These are phyloP conservation scores for Chondrilla cf. caribensis DNA, from an alignment of 37 sponge, comb jelly and placozoan species.

Conservation along the genomic window DNA sequence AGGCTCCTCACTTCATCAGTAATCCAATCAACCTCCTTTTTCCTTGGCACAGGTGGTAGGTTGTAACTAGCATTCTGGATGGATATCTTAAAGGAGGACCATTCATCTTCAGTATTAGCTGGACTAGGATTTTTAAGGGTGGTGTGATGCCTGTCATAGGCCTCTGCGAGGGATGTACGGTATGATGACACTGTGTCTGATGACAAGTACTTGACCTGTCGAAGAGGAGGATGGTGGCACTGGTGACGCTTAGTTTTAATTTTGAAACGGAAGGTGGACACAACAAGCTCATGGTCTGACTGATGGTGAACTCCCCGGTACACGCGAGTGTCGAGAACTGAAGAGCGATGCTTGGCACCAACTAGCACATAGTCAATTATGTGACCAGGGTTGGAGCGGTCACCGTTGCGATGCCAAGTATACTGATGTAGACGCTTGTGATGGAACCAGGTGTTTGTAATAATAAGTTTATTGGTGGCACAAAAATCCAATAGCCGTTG, in stretches of 20 bases:
- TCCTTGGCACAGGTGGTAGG: background rate
- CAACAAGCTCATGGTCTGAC: background rate
- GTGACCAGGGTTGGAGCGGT: too few relatives aligned
- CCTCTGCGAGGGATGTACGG: background rate
- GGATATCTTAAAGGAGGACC: background rate
- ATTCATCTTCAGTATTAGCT: background rate
- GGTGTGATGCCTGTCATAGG: background rate
- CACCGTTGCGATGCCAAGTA: too few relatives aligned
- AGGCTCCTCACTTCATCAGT: background rate
- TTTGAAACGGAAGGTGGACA: background rate
- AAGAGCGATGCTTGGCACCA: background rate
- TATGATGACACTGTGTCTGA: background rate
- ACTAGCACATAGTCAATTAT: too few relatives aligned
- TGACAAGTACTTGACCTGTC: background rate
- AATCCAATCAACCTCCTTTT: background rate
- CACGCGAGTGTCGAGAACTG: background rate
- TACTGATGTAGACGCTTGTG: too few relatives aligned
- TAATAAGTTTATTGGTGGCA: too few relatives aligned
- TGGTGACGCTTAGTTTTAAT: background rate
- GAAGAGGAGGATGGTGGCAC: background rate
- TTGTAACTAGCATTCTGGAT: background rate
- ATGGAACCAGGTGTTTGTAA: too few relatives aligned
- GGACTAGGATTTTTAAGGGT: background rate
- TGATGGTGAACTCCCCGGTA: background rate
- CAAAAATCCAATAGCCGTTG: too few relatives aligned